Base-by-base conservation (phyloP, 2,797 vertebrate species). In the Nasua narica region DNA sequence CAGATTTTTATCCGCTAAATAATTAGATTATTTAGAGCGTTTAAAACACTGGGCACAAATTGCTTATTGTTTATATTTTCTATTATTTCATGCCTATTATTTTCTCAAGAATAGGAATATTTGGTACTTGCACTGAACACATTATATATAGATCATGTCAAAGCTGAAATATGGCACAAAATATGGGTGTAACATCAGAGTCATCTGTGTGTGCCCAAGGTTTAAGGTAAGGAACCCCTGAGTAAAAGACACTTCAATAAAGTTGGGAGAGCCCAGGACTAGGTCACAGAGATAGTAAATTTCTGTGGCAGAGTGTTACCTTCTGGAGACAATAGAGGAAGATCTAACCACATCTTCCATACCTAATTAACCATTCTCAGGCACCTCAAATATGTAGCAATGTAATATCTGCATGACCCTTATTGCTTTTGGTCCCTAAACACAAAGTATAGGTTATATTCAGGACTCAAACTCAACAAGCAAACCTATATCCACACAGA, bases 401-500 rank as follows among this genome's bases (percentile, higher is more conserved):
- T 65, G 79, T 77, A 83, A 37, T 25, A 7, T 40, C 52, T 32
- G 23, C 58, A 27, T 54, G 46, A 48, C 15, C 5, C 27, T 25
- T 21, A 21, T 40, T 92, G 84, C 87, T 52, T 69, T 84, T 90
- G n/a, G 77, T 29, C 83, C 95, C 87, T 29, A 96, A 10, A 86
- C 77, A 46, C 92, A 54, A 62, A n/a, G 16, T 37, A 25, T 5
- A 92, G 81, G 84, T 81, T 18, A 67, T 8, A n/a, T 81, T 93
- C 52, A n/a, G 18, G 60, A 54, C 25, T 40, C 29, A 50, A 29
- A n/a, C 3, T 50, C 52, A 35, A 1, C 0, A 84, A 48, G 15
- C 43, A 52, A 76, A 69, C 3, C 19, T 18, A 15, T 58, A 16
- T 46, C 77, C 10, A 14, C 7, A 46, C 14, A 70, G 77, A 25